Base-by-base conservation (phyloP, 2,888 invertebrate species). In the Idaea biselata region DNA sequence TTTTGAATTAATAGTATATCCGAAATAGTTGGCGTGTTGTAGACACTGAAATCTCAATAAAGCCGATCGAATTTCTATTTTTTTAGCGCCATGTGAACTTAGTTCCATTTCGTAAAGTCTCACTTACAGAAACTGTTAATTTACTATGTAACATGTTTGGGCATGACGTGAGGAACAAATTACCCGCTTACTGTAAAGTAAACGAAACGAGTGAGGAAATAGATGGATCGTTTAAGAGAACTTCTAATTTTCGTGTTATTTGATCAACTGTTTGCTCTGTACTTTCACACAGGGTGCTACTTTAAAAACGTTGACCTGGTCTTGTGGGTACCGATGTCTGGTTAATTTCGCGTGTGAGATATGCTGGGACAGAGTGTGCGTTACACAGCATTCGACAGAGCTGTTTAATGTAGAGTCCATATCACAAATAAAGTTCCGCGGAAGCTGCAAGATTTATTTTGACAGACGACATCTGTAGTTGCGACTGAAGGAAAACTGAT, bases 241-340 rank as follows among this genome's bases (percentile, higher is more conserved):
- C 81, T 80, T 83, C 83, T 82, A 81, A 84, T 87, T 84, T 86
- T 82, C 79, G 71, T 80, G 78, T 80, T 88, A 82, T 88, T 89
- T 88, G 86, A 82, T 80, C 78, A 84, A 82, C 81, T 90, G 83
- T 89, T 89, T 89, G 84, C 79, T 84, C 83, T 85, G 78, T 81
- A 88, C 90, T 90, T 91, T 91, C 90, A 84, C 89, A 79, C 82
- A 73, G 83, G 81, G 84, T 81, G 89, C 89, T 89, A 89, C 88
- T 89, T 88, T 86, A 85, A 86, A 90, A 87, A 82, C 88, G 86
- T 87, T 88, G 88, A 88, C 87, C 87, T 83, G 86, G 80, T 84
- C 83, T 75, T 78, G 74, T 3, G n/a, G 25, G 25, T 82, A 78
- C 44, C 32, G 11, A 44, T 83, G 83, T 83, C 87, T 83, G 82